A percentile compares a stretch with the other conserved stretches of the same genome.
Evolutionary conservation across 2,113 vertebrate genomes (phyloP).

Genomic region (Chamaetylas fuelleborni): DNA sequence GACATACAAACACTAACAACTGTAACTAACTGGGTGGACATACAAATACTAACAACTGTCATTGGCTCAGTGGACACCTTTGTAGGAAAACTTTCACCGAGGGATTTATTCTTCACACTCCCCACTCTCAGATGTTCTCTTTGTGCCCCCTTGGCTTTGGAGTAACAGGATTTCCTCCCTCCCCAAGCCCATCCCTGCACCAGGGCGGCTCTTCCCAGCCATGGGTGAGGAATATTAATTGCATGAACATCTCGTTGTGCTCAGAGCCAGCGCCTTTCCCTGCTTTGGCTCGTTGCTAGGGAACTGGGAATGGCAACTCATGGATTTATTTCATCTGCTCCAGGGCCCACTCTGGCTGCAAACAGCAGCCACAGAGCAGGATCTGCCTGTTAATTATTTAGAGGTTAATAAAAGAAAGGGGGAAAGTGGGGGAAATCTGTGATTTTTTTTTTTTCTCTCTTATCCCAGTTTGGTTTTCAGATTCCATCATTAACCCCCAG

Average conservation of each 20-base stretch:
- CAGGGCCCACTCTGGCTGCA: conserved; percentile 45
- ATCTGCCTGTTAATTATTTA: conserved; percentile 64
- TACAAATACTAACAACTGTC: no score
- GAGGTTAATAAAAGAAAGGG: conserved; percentile 1
- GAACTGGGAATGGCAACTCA: conserved; percentile 65
- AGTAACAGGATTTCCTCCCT: neutral
- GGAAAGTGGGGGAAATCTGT: neutral
- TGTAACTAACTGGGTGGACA: no score
- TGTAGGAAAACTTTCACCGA: no score
- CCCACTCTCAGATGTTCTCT: fast-evolving
- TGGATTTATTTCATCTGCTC: conserved; percentile 56
- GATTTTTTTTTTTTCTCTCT: neutral
- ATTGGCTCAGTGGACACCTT: no score
- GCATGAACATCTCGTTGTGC: conserved; percentile 57
- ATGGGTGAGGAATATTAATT: conserved; percentile 75
- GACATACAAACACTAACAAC: no score
- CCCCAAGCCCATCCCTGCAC: neutral
- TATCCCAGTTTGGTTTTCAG: neutral
- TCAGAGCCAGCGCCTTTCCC: conserved; percentile 58
- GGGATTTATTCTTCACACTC: neutral
- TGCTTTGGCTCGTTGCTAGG: conserved; percentile 77
- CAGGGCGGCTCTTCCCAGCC: neutral
- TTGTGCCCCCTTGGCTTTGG: no score
- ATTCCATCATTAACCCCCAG: neutral
- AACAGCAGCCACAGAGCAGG: conserved; percentile 39